Conservation (phyloP, 2,888 invertebrate genomes). For the Sycophila texana region DNA sequence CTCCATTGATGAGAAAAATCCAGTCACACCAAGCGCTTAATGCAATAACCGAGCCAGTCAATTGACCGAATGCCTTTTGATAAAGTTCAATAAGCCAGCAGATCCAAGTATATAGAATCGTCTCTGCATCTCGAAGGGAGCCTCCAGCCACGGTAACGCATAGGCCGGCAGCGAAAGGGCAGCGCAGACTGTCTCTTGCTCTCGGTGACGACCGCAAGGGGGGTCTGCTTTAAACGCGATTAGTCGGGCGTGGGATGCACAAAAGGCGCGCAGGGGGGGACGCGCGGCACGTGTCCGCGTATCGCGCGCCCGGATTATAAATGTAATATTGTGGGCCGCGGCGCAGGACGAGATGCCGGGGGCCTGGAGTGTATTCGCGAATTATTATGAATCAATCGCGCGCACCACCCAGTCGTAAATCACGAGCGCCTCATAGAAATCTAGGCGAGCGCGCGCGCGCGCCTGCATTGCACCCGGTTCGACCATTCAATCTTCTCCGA, state of each 20-base stretch:
- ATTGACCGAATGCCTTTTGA: too few species aligned
- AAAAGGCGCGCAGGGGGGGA: not conserved
- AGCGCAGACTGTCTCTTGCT: too few species aligned
- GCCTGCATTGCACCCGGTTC: not conserved
- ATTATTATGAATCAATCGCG: conserved; percentile 54
- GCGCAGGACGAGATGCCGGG: not conserved
- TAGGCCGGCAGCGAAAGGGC: too few species aligned
- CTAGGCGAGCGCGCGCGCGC: conserved; percentile 23
- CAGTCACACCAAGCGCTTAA: too few species aligned
- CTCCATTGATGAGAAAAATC: too few species aligned
- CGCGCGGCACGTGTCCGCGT: conserved; percentile 71
- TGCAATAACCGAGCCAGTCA: too few species aligned
- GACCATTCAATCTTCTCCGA: conserved; percentile 29
- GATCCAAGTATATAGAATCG: too few species aligned
- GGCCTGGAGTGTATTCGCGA: conserved; percentile 16
- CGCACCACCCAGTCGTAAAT: conserved; percentile 41
- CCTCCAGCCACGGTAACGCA: too few species aligned
- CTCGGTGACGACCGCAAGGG: not conserved
- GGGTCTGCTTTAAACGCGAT: conserved; percentile 47
- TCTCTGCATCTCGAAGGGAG: too few species aligned
- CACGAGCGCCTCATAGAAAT: conserved; percentile 49
- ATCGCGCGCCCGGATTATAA: conserved; percentile 74
- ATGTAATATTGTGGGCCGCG: conserved; percentile 68
- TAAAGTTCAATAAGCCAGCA: too few species aligned
- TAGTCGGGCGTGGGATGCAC: conserved; percentile 39